Conservation (phyloP, 2,888 invertebrate species). For the Globia sparganii region DNA sequence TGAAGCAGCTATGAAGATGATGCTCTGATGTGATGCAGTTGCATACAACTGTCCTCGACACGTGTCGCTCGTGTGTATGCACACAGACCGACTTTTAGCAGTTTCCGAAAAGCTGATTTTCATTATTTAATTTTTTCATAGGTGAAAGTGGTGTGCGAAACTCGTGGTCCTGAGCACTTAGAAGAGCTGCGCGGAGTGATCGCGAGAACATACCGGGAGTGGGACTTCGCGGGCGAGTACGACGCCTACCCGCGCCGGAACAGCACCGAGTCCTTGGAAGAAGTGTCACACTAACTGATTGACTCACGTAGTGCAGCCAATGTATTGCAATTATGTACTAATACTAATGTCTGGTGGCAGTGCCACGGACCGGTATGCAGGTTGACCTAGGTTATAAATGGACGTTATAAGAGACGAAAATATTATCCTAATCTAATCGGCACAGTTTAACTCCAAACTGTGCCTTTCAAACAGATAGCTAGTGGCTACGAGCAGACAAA, state of each 20-base stretch:
- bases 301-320: neutral
- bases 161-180: slow-evolving; percentile 95
- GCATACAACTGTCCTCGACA: neutral
- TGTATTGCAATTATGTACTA: neutral
- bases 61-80: neutral
- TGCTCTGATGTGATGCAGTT: no score
- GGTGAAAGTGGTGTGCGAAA: slow-evolving; percentile 97
- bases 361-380: no score
- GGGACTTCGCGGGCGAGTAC: slow-evolving; percentile 80
- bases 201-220: slow-evolving; percentile 91
- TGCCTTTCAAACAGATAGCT: neutral
- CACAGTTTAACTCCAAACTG: neutral
- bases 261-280: slow-evolving; percentile 77
- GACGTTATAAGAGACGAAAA: neutral
- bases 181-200: slow-evolving; percentile 81
- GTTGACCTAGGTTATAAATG: neutral
- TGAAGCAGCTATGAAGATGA: no score
- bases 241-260: slow-evolving; percentile 69
- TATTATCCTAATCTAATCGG: slow-evolving; percentile 4
- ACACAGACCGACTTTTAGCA: neutral
- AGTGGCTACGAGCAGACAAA: neutral
- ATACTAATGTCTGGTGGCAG: neutral
- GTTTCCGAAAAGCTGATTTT: neutral
- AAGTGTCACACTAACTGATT: slow-evolving; percentile 73
- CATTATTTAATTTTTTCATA: slow-evolving; percentile 71